Percentiles rank a stretch among this genome's conserved stretches.
Conservation (phyloP, 2,113 vertebrate genomes). For the Hippocampus barbouri region DNA sequence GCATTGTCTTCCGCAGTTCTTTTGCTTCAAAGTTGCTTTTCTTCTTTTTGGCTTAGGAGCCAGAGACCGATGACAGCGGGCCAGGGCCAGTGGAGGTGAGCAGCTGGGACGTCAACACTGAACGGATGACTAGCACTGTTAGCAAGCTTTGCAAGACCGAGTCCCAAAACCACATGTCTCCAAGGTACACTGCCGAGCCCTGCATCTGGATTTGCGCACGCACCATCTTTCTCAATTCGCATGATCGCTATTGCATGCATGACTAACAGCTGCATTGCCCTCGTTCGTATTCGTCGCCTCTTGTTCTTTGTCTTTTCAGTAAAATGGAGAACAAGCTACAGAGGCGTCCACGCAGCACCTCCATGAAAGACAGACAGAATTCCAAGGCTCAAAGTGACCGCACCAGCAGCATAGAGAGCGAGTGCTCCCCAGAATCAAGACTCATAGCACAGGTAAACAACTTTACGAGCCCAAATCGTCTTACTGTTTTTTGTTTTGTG, state of each 20-base stretch:
- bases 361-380: slow-evolving; percentile 77
- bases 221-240: slow-evolving; percentile 1
- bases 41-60: slow-evolving; percentile 50
- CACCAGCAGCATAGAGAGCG: slow-evolving; percentile 74
- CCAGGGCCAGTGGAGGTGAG: slow-evolving; percentile 52
- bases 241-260: not conserved
- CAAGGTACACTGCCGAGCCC: slow-evolving; percentile 57
- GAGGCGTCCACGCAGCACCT: slow-evolving; percentile 71
- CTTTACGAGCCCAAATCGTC: not conserved
- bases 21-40: slow-evolving; percentile 16
- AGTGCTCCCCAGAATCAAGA: slow-evolving; percentile 66
- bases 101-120: slow-evolving; percentile 66
- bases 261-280: not conserved
- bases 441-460: slow-evolving; percentile 64
- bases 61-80: slow-evolving; percentile 58
- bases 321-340: slow-evolving; percentile 69
- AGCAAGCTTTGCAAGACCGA: slow-evolving; percentile 73
- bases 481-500: not conserved
- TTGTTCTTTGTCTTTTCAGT: slow-evolving; percentile 35
- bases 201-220: slow-evolving; percentile 14
- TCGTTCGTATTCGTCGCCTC: not conserved
- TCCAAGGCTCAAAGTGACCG: slow-evolving; percentile 71
- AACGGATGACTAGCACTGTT: slow-evolving; percentile 60
- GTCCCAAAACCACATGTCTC: slow-evolving; percentile 75
- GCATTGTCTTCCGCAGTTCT: slow-evolving; percentile 7